Percentiles rank a stretch among this genome's conserved stretches.
Conservation (phyloP, 1,140 invertebrate genomes). For the Drusus annulatus region DNA sequence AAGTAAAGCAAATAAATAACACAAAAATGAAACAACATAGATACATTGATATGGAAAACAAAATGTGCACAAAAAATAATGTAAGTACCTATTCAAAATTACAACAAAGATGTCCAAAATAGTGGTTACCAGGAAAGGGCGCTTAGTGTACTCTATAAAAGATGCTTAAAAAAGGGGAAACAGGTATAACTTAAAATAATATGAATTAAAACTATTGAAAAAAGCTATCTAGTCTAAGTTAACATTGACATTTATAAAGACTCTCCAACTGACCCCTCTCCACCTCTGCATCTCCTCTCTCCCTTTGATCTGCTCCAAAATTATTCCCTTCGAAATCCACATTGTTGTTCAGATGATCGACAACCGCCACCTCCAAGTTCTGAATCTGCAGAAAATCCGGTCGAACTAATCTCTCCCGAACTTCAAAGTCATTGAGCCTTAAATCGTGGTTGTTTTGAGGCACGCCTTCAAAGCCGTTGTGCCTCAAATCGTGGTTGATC, state of each 20-base stretch:
- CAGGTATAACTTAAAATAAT: too few relatives aligned
- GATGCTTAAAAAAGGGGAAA: too few relatives aligned
- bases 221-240: too few relatives aligned
- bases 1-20: conserved; percentile 1
- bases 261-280: conserved; percentile 1
- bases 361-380: conserved; percentile 34
- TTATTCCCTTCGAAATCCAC: conserved; percentile 50
- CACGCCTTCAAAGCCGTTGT: neutral
- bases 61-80: too few relatives aligned
- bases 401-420: conserved; percentile 28
- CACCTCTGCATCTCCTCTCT: neutral
- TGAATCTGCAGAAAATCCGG: conserved; percentile 45
- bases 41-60: too few relatives aligned
- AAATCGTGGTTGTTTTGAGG: neutral
- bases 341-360: conserved; percentile 48
- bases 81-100: too few relatives aligned
- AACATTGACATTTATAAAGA: too few relatives aligned
- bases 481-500: neutral
- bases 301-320: conserved; percentile 34
- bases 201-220: too few relatives aligned
- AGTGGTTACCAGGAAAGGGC: too few relatives aligned
- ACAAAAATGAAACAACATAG: neutral
- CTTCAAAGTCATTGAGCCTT: neutral
- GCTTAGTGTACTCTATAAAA: too few relatives aligned
- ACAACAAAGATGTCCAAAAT: too few relatives aligned